Evolutionary conservation across 2,888 invertebrate species (phyloP).

Genomic region (Drosophila peninsularis): DNA sequence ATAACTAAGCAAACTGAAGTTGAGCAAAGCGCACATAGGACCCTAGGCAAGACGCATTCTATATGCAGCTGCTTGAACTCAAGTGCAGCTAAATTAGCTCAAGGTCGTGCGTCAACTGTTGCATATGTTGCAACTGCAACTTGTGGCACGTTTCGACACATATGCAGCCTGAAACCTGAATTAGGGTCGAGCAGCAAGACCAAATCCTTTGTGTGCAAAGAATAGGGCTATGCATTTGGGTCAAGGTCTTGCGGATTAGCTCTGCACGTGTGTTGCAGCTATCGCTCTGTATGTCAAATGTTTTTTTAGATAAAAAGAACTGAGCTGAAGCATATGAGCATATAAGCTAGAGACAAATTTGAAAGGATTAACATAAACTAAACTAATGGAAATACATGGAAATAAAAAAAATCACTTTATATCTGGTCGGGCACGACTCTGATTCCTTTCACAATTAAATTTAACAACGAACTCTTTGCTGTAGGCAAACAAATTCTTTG

Average conservation of each 20-base stretch:
- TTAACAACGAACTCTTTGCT: slow-evolving; percentile 34
- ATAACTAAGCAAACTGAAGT: slow-evolving; percentile 34
- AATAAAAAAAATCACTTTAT: background rate
- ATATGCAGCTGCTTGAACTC: slow-evolving; percentile 28
- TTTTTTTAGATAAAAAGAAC: slow-evolving; percentile 2
- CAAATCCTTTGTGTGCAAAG: slow-evolving; percentile 32
- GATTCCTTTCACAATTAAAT: slow-evolving; percentile 40
- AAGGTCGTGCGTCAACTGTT: slow-evolving; percentile 62
- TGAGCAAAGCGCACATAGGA: slow-evolving; percentile 7
- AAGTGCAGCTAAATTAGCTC: slow-evolving; percentile 48
- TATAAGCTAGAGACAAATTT: background rate
- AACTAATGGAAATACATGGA: background rate
- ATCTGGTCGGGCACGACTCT: background rate
- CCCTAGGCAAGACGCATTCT: background rate
- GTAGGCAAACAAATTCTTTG: slow-evolving; percentile 36
- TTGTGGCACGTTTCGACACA: slow-evolving; percentile 48
- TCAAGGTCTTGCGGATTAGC: slow-evolving; percentile 54
- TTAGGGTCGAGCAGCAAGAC: slow-evolving; percentile 36
- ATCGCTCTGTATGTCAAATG: slow-evolving; percentile 51
- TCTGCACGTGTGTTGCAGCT: slow-evolving; percentile 16
- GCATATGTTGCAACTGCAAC: slow-evolving; percentile 62
- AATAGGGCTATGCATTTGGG: slow-evolving; percentile 55
- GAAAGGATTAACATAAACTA: background rate
- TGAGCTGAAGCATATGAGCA: background rate
- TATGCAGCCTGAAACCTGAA: slow-evolving; percentile 33